phyloP scores from a whole-genome alignment of 2,888 invertebrate species.

The Coelinius sp. region DNA sequence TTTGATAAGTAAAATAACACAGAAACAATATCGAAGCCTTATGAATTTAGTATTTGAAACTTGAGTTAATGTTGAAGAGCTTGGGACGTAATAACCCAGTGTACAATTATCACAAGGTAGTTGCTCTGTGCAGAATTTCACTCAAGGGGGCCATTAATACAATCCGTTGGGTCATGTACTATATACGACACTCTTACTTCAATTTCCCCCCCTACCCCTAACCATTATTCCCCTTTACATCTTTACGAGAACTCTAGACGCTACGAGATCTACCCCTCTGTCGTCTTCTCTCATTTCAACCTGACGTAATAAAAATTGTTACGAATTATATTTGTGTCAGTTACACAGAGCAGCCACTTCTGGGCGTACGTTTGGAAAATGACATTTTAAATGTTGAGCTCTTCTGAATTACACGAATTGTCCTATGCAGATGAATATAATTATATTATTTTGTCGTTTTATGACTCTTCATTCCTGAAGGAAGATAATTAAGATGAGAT shows the following conservation, averaged over 20 bases:
- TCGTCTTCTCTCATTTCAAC: slow-evolving; percentile 10
- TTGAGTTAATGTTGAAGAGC: not conserved
- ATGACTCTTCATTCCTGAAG: not conserved
- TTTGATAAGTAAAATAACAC: not conserved
- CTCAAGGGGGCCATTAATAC: slow-evolving; percentile 31
- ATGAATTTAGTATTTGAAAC: not conserved
- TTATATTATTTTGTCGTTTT: too few relatives aligned
- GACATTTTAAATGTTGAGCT: slow-evolving; percentile 4
- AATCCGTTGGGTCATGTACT: slow-evolving; percentile 4
- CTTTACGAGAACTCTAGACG: slow-evolving; percentile 32
- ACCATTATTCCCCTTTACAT: slow-evolving; percentile 37
- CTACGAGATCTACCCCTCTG: not conserved
- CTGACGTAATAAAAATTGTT: slow-evolving; percentile 28
- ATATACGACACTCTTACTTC: slow-evolving; percentile 17
- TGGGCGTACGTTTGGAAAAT: not conserved
- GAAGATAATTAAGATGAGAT: not conserved
- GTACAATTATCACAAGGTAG: slow-evolving; percentile 7
- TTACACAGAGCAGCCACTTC: not conserved
- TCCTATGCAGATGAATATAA: not conserved
- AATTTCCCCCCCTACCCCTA: slow-evolving; percentile 19
- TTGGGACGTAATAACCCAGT: slow-evolving; percentile 17
- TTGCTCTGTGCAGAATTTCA: slow-evolving; percentile 9
- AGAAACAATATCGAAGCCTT: not conserved
- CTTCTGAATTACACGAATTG: not conserved
- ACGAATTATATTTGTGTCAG: slow-evolving; percentile 15